Percentiles rank a stretch among this genome's conserved stretches.
These are phyloP conservation scores for Halictus quadricinctus DNA, from an alignment of 2,888 invertebrate genomes.

Conservation along the genomic window DNA sequence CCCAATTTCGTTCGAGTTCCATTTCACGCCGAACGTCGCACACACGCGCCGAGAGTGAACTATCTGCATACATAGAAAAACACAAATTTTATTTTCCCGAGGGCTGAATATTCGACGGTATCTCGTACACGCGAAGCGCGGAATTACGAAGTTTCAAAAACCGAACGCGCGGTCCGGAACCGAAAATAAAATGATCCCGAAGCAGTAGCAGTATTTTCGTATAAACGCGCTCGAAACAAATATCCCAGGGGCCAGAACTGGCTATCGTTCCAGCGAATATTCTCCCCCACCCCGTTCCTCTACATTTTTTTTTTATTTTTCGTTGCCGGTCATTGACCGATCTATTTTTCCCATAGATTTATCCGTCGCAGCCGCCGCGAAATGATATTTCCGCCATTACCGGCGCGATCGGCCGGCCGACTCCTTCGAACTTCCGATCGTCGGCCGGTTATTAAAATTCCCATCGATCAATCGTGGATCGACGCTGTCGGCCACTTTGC, in stretches of 20 bases:
- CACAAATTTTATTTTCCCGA: constrained; percentile 28
- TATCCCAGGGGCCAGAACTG: not conserved
- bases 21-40: not conserved
- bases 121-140: not conserved
- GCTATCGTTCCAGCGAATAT: constrained; percentile 11
- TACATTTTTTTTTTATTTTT: not conserved
- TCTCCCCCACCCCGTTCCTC: not conserved
- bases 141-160: constrained; percentile 21
- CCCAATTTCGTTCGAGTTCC: not conserved
- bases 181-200: constrained; percentile 25
- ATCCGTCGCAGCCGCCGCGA: not conserved
- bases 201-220: constrained; percentile 18
- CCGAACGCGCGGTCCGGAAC: constrained; percentile 15
- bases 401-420: not conserved
- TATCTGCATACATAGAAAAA: not conserved
- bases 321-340: not conserved
- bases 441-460: constrained; percentile 37
- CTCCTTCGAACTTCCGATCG: constrained; percentile 29
- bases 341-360: constrained; percentile 1
- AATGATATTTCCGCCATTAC: constrained; percentile 5
- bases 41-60: not conserved
- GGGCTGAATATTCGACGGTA: constrained; percentile 15
- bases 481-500: constrained; percentile 10
- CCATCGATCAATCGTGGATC: constrained; percentile 48
- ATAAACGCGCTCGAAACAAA: constrained; percentile 15